A percentile compares a stretch with the other conserved stretches of the same genome.
Conservation (phyloP, 2,113 vertebrate genomes). For the Nannospalax galili region DNA sequence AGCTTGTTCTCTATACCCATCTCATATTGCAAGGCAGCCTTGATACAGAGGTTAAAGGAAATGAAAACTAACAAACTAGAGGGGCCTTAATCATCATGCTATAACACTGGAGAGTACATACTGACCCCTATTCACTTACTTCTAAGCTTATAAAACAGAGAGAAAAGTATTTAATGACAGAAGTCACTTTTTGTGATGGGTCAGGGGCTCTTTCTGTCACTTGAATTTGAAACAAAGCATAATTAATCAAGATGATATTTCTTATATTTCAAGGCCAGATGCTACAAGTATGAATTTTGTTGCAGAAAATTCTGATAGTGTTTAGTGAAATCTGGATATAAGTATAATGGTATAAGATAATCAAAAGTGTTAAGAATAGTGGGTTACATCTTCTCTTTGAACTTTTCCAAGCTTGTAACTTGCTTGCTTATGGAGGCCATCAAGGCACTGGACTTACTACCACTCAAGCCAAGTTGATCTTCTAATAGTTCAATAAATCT, state of each 20-base stretch:
- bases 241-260: background rate
- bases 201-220: background rate
- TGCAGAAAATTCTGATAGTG: background rate
- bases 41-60: background rate
- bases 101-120: background rate
- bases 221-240: background rate
- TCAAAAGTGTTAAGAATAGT: background rate
- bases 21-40: background rate
- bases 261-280: slow-evolving; percentile 1
- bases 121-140: background rate
- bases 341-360: background rate
- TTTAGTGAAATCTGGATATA: background rate
- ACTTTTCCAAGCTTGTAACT: background rate
- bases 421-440: background rate
- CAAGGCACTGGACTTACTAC: background rate
- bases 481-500: background rate
- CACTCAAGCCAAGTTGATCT: background rate
- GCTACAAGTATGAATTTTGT: slow-evolving; percentile 32
- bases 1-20: background rate
- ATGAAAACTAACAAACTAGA: background rate
- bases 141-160: background rate
- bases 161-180: background rate
- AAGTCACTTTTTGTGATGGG: background rate
- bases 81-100: background rate
- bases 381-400: background rate